phyloP scores from a whole-genome alignment of 2,888 invertebrate species.

The Trichopria drosophilae region DNA sequence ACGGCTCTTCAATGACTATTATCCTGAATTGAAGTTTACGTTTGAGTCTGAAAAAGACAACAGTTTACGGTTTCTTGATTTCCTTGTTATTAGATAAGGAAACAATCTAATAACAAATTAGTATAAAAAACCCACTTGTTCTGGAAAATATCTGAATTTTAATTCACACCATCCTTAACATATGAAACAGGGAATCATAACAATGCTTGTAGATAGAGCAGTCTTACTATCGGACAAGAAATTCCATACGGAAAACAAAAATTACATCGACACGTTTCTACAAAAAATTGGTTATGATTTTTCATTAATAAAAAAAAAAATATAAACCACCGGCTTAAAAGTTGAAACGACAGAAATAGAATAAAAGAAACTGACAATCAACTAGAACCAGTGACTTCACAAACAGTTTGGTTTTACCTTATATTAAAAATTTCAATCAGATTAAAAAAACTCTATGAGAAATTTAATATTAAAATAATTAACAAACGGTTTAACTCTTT shows the following conservation, averaged over 20 bases:
- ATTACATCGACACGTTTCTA: background rate
- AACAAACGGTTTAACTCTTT: background rate
- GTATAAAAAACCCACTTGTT: background rate
- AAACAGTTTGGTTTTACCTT: no score
- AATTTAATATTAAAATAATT: background rate
- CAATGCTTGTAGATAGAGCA: background rate
- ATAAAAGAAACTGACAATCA: background rate
- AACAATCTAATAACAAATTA: no score
- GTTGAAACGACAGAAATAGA: background rate
- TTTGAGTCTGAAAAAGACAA: no score
- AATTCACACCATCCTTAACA: background rate
- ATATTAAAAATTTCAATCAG: background rate
- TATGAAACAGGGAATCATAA: background rate
- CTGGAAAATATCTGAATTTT: background rate
- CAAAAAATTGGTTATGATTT: background rate
- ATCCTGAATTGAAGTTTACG: no score
- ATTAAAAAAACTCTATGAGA: background rate
- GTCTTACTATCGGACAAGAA: background rate
- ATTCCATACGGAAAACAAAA: background rate
- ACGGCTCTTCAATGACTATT: no score
- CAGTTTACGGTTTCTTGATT: no score
- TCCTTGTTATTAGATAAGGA: no score
- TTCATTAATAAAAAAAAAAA: background rate
- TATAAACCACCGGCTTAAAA: background rate
- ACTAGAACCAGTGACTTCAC: background rate